These are phyloP conservation scores for Sphyrna mokarran DNA, from an alignment of 2,113 vertebrate genomes.

Conservation along the genomic window DNA sequence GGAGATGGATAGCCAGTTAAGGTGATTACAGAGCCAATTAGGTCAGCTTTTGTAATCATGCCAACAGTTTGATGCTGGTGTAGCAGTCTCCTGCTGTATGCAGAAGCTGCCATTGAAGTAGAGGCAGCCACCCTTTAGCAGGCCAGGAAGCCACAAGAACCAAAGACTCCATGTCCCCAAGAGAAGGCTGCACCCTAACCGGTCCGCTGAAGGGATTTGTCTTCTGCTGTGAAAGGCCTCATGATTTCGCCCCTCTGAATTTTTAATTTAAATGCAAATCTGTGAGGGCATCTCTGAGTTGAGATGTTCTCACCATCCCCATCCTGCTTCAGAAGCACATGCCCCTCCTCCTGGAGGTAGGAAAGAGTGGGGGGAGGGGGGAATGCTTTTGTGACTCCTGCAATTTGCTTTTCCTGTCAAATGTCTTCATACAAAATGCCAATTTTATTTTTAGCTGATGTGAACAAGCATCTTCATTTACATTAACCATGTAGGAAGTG, in stretches of 20 bases:
- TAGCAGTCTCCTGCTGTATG: neutral
- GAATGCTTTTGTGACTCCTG: neutral
- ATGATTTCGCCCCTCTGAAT: neutral
- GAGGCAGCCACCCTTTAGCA: neutral
- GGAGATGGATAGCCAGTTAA: neutral
- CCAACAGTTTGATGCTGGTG: neutral
- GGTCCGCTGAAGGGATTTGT: no score
- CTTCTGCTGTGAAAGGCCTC: neutral
- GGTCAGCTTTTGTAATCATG: neutral
- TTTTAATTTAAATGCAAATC: neutral
- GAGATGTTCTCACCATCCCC: no score
- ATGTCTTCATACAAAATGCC: neutral
- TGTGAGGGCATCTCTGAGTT: neutral
- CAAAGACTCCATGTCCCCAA: neutral
- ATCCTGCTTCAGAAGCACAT: no score
- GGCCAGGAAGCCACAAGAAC: neutral
- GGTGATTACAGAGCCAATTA: neutral
- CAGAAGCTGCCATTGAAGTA: neutral
- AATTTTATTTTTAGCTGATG: neutral
- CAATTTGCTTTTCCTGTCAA: constrained; percentile 14
- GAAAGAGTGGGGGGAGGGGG: no score
- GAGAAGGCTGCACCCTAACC: neutral
- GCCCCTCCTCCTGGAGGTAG: no score
- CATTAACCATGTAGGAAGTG: neutral
- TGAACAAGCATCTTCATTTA: neutral